Percentiles rank a stretch among this genome's conserved stretches.
These are phyloP conservation scores for Coleophora deauratella DNA, from an alignment of 2,888 invertebrate genomes.

Conservation along the genomic window DNA sequence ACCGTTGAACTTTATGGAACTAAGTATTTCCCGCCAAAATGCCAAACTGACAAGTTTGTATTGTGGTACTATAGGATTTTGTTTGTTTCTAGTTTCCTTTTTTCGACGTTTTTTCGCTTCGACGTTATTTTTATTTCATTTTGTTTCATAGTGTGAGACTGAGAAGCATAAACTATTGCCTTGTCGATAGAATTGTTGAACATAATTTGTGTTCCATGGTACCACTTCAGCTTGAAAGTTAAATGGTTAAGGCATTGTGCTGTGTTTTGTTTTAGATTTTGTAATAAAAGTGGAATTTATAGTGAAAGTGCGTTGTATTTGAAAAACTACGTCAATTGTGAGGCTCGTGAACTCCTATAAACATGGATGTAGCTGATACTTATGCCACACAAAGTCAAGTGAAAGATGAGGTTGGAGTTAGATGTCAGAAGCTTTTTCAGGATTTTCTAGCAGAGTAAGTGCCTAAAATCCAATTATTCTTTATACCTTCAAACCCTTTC, in stretches of 20 bases:
- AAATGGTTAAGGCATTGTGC: background rate
- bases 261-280: slow-evolving; percentile 3
- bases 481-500: too few relatives aligned
- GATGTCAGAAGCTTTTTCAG: slow-evolving; percentile 96
- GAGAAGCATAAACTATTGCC: background rate
- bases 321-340: too few relatives aligned
- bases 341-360: slow-evolving; percentile 7
- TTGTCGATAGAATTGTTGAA: background rate
- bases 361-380: slow-evolving; percentile 88
- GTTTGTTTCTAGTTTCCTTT: background rate
- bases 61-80: background rate
- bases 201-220: background rate
- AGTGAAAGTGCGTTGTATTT: background rate
- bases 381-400: slow-evolving; percentile 83
- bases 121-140: too few relatives aligned
- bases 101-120: background rate
- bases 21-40: slow-evolving; percentile 18
- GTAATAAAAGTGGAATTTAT: background rate
- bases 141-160: too few relatives aligned
- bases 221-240: background rate
- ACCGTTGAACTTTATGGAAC: too few relatives aligned
- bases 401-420: slow-evolving; percentile 92
- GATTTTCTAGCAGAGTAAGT: slow-evolving; percentile 96
- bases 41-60: slow-evolving; percentile 9
- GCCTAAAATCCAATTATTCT: background rate